phyloP scores from a whole-genome alignment of 2,888 invertebrate genomes.

The Nowickia ferox region DNA sequence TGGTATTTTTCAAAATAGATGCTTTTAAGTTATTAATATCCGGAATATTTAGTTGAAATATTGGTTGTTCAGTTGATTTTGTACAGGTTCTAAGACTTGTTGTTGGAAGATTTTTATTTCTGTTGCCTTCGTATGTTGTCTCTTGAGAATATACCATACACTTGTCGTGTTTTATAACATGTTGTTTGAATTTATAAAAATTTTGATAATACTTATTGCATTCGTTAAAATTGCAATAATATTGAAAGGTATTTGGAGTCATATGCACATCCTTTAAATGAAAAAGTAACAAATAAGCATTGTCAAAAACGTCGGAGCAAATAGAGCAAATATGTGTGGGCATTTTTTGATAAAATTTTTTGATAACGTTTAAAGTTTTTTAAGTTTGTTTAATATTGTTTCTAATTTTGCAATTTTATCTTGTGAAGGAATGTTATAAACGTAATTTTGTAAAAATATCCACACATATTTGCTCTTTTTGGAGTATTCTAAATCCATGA shows the following conservation, averaged over 20 bases:
- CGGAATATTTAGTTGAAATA: slow-evolving; percentile 22
- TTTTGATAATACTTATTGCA: slow-evolving; percentile 35
- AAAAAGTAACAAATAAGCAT: slow-evolving; percentile 26
- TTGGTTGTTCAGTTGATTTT: slow-evolving; percentile 13
- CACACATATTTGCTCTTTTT: slow-evolving; percentile 51
- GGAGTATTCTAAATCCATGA: slow-evolving; percentile 35
- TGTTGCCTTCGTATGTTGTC: slow-evolving; percentile 17
- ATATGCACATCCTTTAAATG: slow-evolving; percentile 27
- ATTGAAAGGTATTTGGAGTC: slow-evolving; percentile 33
- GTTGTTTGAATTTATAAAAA: slow-evolving; percentile 35
- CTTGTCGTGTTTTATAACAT: slow-evolving; percentile 31
- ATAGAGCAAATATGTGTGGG: slow-evolving; percentile 34
- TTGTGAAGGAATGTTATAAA: slow-evolving; percentile 41
- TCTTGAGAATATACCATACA: slow-evolving; percentile 21
- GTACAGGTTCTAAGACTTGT: slow-evolving; percentile 11
- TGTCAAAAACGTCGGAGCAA: slow-evolving; percentile 33
- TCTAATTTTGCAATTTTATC: slow-evolving; percentile 36
- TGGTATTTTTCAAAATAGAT: slow-evolving; percentile 23
- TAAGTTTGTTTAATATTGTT: slow-evolving; percentile 35
- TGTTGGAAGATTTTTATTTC: slow-evolving; percentile 20
- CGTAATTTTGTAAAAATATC: slow-evolving; percentile 40
- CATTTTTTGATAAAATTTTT: slow-evolving; percentile 22
- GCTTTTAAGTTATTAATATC: slow-evolving; percentile 28
- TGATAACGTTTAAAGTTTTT: slow-evolving; percentile 42
- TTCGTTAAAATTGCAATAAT: slow-evolving; percentile 31